Base-by-base conservation (phyloP, 2,888 invertebrate genomes). In the Agapetus fuscipes region DNA sequence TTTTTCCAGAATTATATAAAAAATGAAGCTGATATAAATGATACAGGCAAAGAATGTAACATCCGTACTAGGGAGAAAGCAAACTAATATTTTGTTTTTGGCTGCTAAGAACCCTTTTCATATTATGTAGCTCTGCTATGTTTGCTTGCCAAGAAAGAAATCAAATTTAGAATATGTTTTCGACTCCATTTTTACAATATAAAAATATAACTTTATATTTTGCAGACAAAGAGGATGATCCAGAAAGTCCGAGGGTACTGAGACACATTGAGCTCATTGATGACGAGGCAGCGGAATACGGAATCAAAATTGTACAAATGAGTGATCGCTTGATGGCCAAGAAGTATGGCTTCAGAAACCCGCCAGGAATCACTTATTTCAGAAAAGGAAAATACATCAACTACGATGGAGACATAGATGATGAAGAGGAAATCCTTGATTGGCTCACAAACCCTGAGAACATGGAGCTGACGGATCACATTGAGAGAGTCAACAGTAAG, bases 361-460 rank as follows among this genome's bases (percentile, higher is more conserved):
- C 89, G 14, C 93, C 93, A 0, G 93, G 91, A 4, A 79, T 93
- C 5, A 87, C 88, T 1, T 90, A 90, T 58, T 93, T 93, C 66
- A 76, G 91, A 38, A 89, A 90, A 62, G 85, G 74, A 13, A 90
- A 91, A 65, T 77, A 80, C 46, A 87, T 91, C 11, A 90, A 90
- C 56, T 93, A 91, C 55, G 91, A 91, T 53, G 91, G 91, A 10
- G 91, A 93, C 53, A 84, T 93, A 45, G 89, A 90, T 52, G 90
- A 90, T 52, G 88, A 88, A 53, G 90, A 90, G 58, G 88, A 89
- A 62, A 75, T 89, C 39, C 69, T 93, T 17, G 93, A 93, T 57
- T 93, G 91, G 91, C 63, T 93, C 10, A 93, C 91, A 0, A 85
- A 90, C 59, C 91, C 91, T 0, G 86, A 87, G 53, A 93, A 91